Percentiles rank a stretch among this genome's conserved stretches.
phyloP scores from a whole-genome alignment of 1,140 invertebrate genomes.

The Mya arenaria region DNA sequence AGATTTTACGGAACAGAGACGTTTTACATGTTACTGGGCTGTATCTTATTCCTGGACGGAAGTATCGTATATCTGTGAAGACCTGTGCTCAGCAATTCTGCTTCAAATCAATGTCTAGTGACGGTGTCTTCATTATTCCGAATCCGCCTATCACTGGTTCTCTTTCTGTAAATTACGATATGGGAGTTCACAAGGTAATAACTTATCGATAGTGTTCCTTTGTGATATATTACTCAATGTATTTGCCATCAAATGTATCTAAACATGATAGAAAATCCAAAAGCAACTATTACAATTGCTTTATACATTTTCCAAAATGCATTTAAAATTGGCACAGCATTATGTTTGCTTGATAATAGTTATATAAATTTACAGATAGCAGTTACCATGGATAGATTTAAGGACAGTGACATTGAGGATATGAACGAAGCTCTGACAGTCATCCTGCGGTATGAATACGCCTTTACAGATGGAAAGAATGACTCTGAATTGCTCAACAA shows the following conservation, averaged over 20 bases:
- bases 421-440: background rate
- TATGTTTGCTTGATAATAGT: too few relatives aligned
- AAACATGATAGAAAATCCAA: too few relatives aligned
- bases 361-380: constrained; percentile 43
- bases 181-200: background rate
- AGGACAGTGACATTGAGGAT: constrained; percentile 46
- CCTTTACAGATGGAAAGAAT: constrained; percentile 45
- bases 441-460: constrained; percentile 55
- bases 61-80: constrained; percentile 39
- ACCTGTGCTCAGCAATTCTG: constrained; percentile 53
- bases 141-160: constrained; percentile 32
- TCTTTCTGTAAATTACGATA: constrained; percentile 2
- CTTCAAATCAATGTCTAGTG: constrained; percentile 43
- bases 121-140: constrained; percentile 48
- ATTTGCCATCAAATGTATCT: too few relatives aligned
- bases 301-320: too few relatives aligned
- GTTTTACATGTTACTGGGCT: constrained; percentile 5
- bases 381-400: constrained; percentile 36
- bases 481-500: too few relatives aligned
- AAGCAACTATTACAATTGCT: too few relatives aligned
- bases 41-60: constrained; percentile 16
- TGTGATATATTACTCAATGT: background rate
- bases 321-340: too few relatives aligned
- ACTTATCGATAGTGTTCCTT: background rate
- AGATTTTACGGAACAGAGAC: background rate